Evolutionary conservation across 1,140 invertebrate species (phyloP).

Genomic region (Medauroidea extradentata): DNA sequence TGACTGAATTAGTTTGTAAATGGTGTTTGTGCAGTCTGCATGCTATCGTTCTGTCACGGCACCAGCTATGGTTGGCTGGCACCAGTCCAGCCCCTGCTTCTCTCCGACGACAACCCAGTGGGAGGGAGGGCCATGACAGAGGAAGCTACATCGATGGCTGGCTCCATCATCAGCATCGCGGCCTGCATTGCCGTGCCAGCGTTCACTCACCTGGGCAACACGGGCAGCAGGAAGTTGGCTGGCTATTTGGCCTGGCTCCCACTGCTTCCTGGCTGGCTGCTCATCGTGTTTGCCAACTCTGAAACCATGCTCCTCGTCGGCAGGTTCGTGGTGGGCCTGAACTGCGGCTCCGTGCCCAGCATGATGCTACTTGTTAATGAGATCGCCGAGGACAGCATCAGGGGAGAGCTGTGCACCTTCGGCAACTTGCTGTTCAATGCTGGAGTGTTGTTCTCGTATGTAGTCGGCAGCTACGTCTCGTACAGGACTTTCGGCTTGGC

Average conservation of each 20-base stretch:
- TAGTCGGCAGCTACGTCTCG: constrained; percentile 34
- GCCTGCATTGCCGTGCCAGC: too few species aligned
- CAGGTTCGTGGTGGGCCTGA: constrained; percentile 29
- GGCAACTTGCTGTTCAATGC: constrained; percentile 38
- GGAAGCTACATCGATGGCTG: too few species aligned
- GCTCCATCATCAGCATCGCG: too few species aligned
- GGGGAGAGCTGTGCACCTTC: constrained; percentile 43
- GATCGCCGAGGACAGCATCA: constrained; percentile 42
- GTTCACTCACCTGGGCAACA: too few species aligned
- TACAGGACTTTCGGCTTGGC: constrained; percentile 39
- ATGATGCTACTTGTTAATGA: constrained; percentile 41
- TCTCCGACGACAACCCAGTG: too few species aligned
- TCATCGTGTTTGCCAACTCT: not conserved
- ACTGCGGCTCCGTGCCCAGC: constrained; percentile 34
- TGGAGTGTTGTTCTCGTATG: constrained; percentile 44
- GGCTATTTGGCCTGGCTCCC: not conserved
- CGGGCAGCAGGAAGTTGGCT: too few species aligned
- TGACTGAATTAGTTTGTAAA: too few species aligned
- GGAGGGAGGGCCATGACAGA: too few species aligned
- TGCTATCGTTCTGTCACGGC: too few species aligned
- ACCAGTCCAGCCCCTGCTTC: too few species aligned
- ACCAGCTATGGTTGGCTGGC: too few species aligned
- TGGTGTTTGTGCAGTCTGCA: too few species aligned
- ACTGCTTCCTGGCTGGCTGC: not conserved
- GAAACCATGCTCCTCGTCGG: not conserved